These are phyloP conservation scores for Siniperca undulata DNA, from an alignment of 2,797 vertebrate species.

Conservation along the genomic window DNA sequence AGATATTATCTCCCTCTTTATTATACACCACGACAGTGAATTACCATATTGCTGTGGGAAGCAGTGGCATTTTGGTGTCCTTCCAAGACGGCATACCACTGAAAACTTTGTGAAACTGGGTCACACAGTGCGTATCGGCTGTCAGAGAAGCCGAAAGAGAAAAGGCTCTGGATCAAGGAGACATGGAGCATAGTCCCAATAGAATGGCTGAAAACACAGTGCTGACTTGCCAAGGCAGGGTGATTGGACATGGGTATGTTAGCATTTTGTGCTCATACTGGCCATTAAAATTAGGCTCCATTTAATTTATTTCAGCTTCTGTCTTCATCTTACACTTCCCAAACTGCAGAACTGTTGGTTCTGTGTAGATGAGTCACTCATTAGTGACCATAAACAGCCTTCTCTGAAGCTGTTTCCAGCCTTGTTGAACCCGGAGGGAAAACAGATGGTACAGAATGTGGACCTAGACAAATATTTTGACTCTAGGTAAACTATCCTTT, in stretches of 20 bases:
- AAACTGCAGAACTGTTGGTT: conserved; percentile 26
- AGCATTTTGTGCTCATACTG: conserved; percentile 31
- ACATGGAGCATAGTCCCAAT: conserved; percentile 36
- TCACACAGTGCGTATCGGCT: conserved; percentile 54
- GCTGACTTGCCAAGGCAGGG: conserved; percentile 44
- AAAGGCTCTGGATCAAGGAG: conserved; percentile 44
- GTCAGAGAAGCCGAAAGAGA: conserved; percentile 53
- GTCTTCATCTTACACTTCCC: conserved; percentile 24
- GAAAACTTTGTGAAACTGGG: conserved; percentile 70
- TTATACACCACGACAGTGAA: conserved; percentile 56
- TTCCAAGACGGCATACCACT: conserved; percentile 49
- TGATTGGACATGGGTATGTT: conserved; percentile 32
- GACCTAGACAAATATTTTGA: conserved; percentile 34
- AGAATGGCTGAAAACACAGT: conserved; percentile 47
- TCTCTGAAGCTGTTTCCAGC: conserved; percentile 14
- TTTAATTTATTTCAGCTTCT: conserved; percentile 41
- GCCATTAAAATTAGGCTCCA: conserved; percentile 40
- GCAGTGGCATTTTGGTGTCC: conserved; percentile 61
- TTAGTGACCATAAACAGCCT: conserved; percentile 36
- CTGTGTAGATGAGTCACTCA: conserved; percentile 41
- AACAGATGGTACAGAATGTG: conserved; percentile 22
- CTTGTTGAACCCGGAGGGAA: conserved; percentile 30
- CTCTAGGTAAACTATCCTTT: conserved; percentile 5
- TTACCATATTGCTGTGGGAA: conserved; percentile 56
- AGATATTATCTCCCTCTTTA: conserved; percentile 64